phyloP scores from a whole-genome alignment of 2,888 invertebrate genomes.

The Dorcus parallelipipedus region DNA sequence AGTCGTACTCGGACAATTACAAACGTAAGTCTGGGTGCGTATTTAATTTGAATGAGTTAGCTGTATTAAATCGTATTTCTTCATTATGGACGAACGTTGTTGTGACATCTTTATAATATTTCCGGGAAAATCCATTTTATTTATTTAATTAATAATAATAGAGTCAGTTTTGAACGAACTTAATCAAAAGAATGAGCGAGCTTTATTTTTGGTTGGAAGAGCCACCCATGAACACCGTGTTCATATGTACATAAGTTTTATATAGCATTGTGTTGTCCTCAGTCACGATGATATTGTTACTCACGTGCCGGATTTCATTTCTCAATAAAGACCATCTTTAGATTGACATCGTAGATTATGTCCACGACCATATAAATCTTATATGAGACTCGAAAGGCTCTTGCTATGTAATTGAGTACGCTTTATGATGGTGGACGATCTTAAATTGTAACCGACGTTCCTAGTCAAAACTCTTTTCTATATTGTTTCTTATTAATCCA shows the following conservation, averaged over 20 bases:
- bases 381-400: constrained; percentile 13
- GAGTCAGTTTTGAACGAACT: not conserved
- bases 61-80: too few species aligned
- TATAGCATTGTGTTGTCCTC: constrained; percentile 16
- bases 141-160: not conserved
- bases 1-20: too few species aligned
- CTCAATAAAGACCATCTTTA: constrained; percentile 32
- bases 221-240: constrained; percentile 11
- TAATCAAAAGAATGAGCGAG: not conserved
- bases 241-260: constrained; percentile 6
- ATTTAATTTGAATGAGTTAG: too few species aligned
- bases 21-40: too few species aligned
- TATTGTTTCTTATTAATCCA: too few species aligned
- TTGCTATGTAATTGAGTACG: not conserved
- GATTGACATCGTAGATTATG: constrained; percentile 40
- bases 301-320: constrained; percentile 40
- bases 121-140: not conserved
- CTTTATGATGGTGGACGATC: not conserved
- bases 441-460: too few species aligned
- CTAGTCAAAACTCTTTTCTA: too few species aligned
- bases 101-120: too few species aligned
- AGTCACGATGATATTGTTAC: constrained; percentile 37
- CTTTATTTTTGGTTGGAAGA: not conserved
- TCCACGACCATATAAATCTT: constrained; percentile 36
- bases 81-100: too few species aligned